Evolutionary conservation across 2,113 vertebrate genomes (phyloP), one percentile per base, ranked within the genome.

Genomic region (Herpetotheres cachinnans): DNA sequence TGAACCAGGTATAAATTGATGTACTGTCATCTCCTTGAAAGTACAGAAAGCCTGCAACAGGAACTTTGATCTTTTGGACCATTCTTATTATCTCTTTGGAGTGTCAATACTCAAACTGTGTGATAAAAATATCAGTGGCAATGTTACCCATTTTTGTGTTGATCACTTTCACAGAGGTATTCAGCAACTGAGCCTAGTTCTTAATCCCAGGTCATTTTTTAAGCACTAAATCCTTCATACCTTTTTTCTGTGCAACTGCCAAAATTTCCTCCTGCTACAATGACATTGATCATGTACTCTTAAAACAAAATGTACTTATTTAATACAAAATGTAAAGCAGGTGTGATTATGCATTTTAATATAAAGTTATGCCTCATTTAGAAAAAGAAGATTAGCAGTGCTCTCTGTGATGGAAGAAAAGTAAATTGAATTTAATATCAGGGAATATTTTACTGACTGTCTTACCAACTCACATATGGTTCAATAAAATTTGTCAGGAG

Each of bases 121-220:
- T 93, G 79, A 77, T 91, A 78, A 83, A 96, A 96, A 93, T 74
- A 67, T 89, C 89, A 95, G 63, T 82, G 47, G 58, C 77, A 89
- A 79, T 74, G 66, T 91, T 92, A 89, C 18, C 84, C 76, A 49
- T 95, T 96, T 96, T 82, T 73, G 46, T 78, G 82, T 67, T 95
- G 91, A 95, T 93, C 71, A 76, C 34, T 91, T 95, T 50, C 76
- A 89, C n/a, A 66, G 65, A 93, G 13, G 14, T 59, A 36, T 79
- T 92, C 81, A 82, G 38, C 30, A 86, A 5, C 91, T 62, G 86
- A 91, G 58, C 42, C 42, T 69, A 27, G 93, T 87, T 87, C 78
- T 93, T 54, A 96, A 38, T 50, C 29, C 30, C 40, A 67, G 77
- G 81, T 94, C 12, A 69, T 82, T 73, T 93, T 67, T 88, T 40